A percentile compares a stretch with the other conserved stretches of the same genome.
These are phyloP conservation scores for Spodoptera littoralis DNA, from an alignment of 2,888 invertebrate genomes.

Conservation along the genomic window DNA sequence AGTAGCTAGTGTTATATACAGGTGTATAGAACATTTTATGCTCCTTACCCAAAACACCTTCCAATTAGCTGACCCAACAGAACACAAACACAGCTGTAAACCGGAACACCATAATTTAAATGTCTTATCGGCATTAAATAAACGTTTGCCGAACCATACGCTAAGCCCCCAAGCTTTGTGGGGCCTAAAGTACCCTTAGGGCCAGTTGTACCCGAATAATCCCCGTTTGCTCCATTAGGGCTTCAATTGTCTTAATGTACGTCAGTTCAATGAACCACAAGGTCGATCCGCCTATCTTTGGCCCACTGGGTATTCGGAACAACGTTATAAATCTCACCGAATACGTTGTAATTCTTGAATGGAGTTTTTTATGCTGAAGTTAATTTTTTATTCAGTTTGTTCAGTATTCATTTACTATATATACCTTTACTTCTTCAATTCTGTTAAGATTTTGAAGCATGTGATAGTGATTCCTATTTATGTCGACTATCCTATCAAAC, in stretches of 20 bases:
- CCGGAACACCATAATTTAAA: slow-evolving; percentile 33
- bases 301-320: slow-evolving; percentile 36
- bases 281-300: slow-evolving; percentile 41
- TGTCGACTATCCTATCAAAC: no score
- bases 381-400: no score
- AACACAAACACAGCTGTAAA: slow-evolving; percentile 13
- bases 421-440: no score
- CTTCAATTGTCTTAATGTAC: slow-evolving; percentile 52
- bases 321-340: slow-evolving; percentile 23
- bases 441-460: no score
- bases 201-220: slow-evolving; percentile 48
- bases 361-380: no score
- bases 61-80: slow-evolving; percentile 2
- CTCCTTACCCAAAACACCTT: background rate
- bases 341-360: background rate
- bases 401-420: no score
- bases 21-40: no score
- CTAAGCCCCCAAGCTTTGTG: slow-evolving; percentile 37
- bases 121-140: slow-evolving; percentile 38
- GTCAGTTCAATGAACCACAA: slow-evolving; percentile 51
- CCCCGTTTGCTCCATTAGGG: slow-evolving; percentile 55
- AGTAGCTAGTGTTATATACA: no score
- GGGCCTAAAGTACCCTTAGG: slow-evolving; percentile 26
- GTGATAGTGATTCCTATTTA: no score
- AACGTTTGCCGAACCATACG: slow-evolving; percentile 36